These are phyloP conservation scores for Drosophila kuntzei DNA, from an alignment of 2,888 invertebrate species.

Conservation along the genomic window DNA sequence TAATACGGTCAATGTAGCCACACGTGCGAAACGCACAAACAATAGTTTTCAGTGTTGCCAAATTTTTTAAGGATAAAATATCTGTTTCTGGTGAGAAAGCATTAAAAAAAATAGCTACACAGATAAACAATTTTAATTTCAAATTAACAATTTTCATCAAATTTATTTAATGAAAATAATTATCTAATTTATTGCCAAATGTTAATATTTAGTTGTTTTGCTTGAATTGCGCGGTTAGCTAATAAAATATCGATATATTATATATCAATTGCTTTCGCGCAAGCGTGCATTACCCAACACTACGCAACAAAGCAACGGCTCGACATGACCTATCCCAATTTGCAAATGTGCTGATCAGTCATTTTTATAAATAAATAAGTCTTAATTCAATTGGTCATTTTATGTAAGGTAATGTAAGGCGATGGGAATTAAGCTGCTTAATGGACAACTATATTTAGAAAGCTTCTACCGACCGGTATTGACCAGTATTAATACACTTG, in stretches of 20 bases:
- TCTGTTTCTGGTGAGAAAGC: no score
- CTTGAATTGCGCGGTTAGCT: no score
- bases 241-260: no score
- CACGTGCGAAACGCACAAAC: slow-evolving; percentile 1
- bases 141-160: no score
- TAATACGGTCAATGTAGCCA: background rate
- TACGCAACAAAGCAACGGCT: background rate
- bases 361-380: slow-evolving; percentile 34
- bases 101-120: no score
- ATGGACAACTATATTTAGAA: slow-evolving; percentile 55
- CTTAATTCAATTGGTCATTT: slow-evolving; percentile 38
- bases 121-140: no score
- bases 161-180: no score
- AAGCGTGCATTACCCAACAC: slow-evolving; percentile 7
- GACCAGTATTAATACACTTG: slow-evolving; percentile 35
- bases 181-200: no score
- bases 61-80: no score
- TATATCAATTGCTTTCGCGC: no score
- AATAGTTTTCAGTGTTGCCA: no score
- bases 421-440: slow-evolving; percentile 48
- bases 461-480: slow-evolving; percentile 40
- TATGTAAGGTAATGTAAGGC: slow-evolving; percentile 29
- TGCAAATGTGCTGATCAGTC: slow-evolving; percentile 43
- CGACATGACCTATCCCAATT: slow-evolving; percentile 45
- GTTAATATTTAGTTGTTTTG: no score